Evolutionary conservation across 1,140 invertebrate genomes (phyloP).

Genomic region (Cotesia glomerata): DNA sequence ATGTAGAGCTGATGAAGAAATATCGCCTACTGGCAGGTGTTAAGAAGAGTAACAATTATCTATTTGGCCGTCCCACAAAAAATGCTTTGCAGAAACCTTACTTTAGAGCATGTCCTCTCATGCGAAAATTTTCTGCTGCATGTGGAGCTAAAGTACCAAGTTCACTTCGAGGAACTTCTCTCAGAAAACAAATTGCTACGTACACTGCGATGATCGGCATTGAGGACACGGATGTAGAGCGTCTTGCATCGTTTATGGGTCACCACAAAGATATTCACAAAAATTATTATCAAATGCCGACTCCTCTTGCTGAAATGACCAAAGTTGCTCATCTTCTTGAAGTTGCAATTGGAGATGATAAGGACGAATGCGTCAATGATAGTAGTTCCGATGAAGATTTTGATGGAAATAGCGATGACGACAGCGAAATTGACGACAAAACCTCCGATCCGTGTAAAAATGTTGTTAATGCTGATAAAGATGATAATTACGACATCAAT

Average conservation of each 20-base stretch:
- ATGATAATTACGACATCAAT: no score
- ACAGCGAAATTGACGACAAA: neutral
- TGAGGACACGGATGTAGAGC: neutral
- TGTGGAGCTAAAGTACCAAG: neutral
- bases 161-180: neutral
- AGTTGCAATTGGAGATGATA: neutral
- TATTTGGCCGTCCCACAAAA: neutral
- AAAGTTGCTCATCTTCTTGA: neutral
- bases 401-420: neutral
- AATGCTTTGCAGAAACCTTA: neutral
- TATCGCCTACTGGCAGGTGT: neutral
- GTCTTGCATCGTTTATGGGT: neutral
- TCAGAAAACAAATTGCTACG: conserved; percentile 5
- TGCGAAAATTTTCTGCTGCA: neutral
- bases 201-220: neutral
- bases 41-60: neutral
- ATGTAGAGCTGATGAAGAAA: neutral
- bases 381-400: neutral
- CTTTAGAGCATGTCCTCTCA: neutral
- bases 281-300: neutral
- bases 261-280: conserved; percentile 3
- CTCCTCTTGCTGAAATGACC: conserved; percentile 5
- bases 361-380: neutral
- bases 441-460: no score
- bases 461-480: no score